A percentile compares a stretch with the other conserved stretches of the same genome.
These are phyloP conservation scores for Epinephelus malabaricus DNA, from an alignment of 2,797 vertebrate genomes.

Conservation along the genomic window DNA sequence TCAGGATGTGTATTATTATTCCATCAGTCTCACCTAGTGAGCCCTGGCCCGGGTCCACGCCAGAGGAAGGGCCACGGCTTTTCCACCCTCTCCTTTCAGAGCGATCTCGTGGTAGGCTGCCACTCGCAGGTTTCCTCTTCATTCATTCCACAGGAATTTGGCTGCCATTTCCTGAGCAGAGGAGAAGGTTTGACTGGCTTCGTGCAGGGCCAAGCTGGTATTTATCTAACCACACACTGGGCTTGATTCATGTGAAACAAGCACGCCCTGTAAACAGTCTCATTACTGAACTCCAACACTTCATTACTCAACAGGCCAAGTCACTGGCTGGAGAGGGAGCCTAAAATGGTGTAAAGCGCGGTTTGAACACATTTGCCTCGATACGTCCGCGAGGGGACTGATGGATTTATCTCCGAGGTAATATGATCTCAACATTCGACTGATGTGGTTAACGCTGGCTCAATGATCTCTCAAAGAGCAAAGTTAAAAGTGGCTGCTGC, in stretches of 20 bases:
- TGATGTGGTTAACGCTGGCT: slow-evolving; percentile 49
- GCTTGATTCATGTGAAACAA: slow-evolving; percentile 89
- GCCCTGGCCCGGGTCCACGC: slow-evolving; percentile 91
- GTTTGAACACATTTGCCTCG: slow-evolving; percentile 72
- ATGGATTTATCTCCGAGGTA: slow-evolving; percentile 78
- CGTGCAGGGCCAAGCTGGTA: slow-evolving; percentile 83
- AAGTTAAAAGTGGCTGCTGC: slow-evolving; percentile 43
- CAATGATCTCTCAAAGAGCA: slow-evolving; percentile 53
- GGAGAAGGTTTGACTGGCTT: slow-evolving; percentile 84
- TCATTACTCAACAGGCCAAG: slow-evolving; percentile 86
- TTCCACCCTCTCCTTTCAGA: slow-evolving; percentile 81
- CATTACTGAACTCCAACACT: slow-evolving; percentile 87
- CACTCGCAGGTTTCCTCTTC: slow-evolving; percentile 95
- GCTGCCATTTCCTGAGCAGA: slow-evolving; percentile 93
- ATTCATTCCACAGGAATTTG: slow-evolving; percentile 94
- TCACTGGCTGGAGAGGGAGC: slow-evolving; percentile 73
- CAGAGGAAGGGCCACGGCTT: slow-evolving; percentile 90
- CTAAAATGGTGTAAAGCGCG: slow-evolving; percentile 70
- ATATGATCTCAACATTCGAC: slow-evolving; percentile 54
- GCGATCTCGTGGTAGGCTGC: slow-evolving; percentile 83
- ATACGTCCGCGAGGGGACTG: slow-evolving; percentile 55
- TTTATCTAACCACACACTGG: slow-evolving; percentile 90
- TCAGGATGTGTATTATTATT: slow-evolving; percentile 99
- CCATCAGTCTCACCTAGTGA: slow-evolving; percentile 99
- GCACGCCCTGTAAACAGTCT: slow-evolving; percentile 88